Evolutionary conservation across 2,888 invertebrate species (phyloP), one percentile per base, ranked within the genome.

Genomic region (Podotricha telesiphe): DNA sequence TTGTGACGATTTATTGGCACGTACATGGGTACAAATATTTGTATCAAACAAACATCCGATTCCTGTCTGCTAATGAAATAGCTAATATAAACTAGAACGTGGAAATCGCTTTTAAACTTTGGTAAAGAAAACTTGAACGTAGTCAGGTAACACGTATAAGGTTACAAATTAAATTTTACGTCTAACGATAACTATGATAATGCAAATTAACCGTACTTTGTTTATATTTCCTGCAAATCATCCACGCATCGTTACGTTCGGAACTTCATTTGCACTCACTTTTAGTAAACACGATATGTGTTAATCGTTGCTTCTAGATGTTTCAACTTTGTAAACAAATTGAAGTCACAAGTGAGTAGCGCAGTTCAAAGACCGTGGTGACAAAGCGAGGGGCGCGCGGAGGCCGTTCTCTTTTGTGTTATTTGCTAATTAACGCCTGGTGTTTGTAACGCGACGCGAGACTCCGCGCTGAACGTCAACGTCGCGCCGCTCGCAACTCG

Each of bases 281-380:
- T 61, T 19, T 48, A 66, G 61, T 48, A 65, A 61, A 37, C 42
- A 37, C 51, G 22, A 37, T 17, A 37, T 37, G 37, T 37, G 4
- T 37, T 62, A 34, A 65, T 64, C 11, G 42, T 64, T 69, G 74
- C 77, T 79, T 86, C 80, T 82, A 80, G 82, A 85, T 81, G 76
- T 78, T 79, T 79, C 75, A 79, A 65, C 62, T 65, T 74, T 73
- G 75, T 82, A 83, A 86, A 84, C 84, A 84, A 85, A 81, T 74
- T 79, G 47, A 79, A 78, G 78, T 78, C 76, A 78, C 75, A 68
- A 75, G 70, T 78, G 76, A 67, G 67, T 74, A 77, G 73, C 75
- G 75, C 82, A 81, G 89, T 87, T 89, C 87, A 87, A 88, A 86
- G 87, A 87, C 88, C 88, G 86, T 79, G 79, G 78, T 79, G 73